Base-by-base conservation (phyloP, 2,888 invertebrate species). In the Luperina nickerlii region DNA sequence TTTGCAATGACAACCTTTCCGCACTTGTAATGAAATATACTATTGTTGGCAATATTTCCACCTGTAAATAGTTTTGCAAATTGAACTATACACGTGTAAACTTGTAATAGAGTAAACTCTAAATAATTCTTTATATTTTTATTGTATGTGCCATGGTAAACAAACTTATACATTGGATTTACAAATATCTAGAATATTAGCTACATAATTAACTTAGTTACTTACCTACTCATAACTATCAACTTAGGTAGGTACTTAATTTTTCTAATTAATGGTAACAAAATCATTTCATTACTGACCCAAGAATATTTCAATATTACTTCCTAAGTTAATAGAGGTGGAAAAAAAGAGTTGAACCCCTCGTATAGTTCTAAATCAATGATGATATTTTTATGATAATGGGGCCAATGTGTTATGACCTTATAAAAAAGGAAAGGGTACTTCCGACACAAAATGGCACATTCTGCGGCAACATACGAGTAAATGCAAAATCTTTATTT, bases 401-500 rank as follows among this genome's bases (percentile, higher is more conserved):
- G n/a, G 27, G 57, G 54, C 51, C 42, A 77, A 51, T 69, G 57
- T 54, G 48, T 60, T 63, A 65, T n/a, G 48, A 48, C 8, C 62
- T 32, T 81, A 76, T 38, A 5, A 8, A 69, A 70, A 83, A 38
- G 38, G 5, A 65, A 38, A 65, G 42, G 42, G n/a, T 66, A 13
- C 68, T 83, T 57, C 2, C 8, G 18, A 42, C 48, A 38, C 13
- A 82, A 77, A 65, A 18, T 69, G n/a, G 20, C 48, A 76, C 18
- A 83, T 65, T 83, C 32, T 70, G 11, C 15, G 32, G 24, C 42
- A 24, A 42, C 20, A 6, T 78, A 42, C 9, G 42, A 42, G 42
- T 42, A 70, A 81, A 66, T 78, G 69, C 42, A 66, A 60, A 78
- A 78, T 81, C 81, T 45, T 83, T 60, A 77, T 81, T 81, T 81